Base-by-base conservation (phyloP, 2,888 invertebrate species). In the Erannis defoliaria region DNA sequence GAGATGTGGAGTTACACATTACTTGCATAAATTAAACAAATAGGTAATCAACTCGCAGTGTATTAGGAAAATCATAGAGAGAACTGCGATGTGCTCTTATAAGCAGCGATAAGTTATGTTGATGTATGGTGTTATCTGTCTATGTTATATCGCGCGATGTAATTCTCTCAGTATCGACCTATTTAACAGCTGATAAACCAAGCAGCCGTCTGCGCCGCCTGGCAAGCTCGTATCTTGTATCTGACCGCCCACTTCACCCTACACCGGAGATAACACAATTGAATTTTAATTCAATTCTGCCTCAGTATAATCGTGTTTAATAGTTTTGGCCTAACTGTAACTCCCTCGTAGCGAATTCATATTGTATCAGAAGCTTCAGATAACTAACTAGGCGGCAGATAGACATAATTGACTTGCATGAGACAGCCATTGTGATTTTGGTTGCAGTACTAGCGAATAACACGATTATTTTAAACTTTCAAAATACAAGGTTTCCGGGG, bases 321-420 rank as follows among this genome's bases (percentile, higher is more conserved):
- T 79, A 85, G 84, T 85, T 80, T 82, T 74, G 75, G 74, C 75
- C 78, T 74, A 82, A 84, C 83, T 81, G 82, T 86, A 85, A 80
- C 81, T 84, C 71, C 77, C 74, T 81, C 76, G 78, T 79, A 79
- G 78, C 76, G 77, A 84, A 87, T 89, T 88, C 85, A 86, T 86
- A 86, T 88, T 89, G 86, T 87, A 86, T 87, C 84, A 79, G 80
- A 77, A 80, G 83, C 79, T 81, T 80, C 76, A 77, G 84, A 81
- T 88, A 86, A 80, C 83, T 88, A 92, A 91, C 89, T 76, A 81
- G 89, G 85, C 91, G 84, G 82, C 68, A 77, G 88, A 90, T 85
- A 90, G 89, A 86, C 89, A 62, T 92, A 91, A 91, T 92, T 92
- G 90, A 89, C 90, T 90, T 86, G 86, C 84, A 88, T 86, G 84